Conservation (phyloP, 2,888 invertebrate genomes). For the Eilema caniola region DNA sequence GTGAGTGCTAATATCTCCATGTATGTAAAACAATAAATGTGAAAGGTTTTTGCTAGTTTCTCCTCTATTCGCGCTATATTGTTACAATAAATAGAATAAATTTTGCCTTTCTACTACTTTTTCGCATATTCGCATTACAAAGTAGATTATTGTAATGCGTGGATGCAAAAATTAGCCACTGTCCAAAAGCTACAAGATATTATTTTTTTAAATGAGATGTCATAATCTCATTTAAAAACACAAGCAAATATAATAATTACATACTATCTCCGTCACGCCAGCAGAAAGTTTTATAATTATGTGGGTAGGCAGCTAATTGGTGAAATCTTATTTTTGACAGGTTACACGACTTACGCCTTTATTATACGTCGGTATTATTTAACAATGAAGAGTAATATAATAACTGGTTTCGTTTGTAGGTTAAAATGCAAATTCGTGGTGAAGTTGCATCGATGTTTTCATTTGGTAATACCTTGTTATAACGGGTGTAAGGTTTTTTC, state of each 20-base stretch:
- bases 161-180: no score
- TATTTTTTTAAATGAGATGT: not conserved
- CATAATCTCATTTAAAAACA: constrained; percentile 4
- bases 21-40: not conserved
- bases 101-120: no score
- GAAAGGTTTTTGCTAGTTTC: not conserved
- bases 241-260: constrained; percentile 8
- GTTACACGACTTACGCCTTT: constrained; percentile 2
- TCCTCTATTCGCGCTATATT: not conserved
- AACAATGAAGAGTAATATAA: not conserved
- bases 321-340: constrained; percentile 12
- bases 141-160: no score
- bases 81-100: not conserved
- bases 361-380: not conserved
- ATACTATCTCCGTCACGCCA: constrained; percentile 8
- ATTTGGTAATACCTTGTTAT: no score
- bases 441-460: no score
- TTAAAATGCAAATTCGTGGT: constrained; percentile 3
- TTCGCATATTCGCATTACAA: no score
- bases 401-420: constrained; percentile 22
- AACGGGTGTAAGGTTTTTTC: no score
- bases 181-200: not conserved
- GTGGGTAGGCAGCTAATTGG: constrained; percentile 1
- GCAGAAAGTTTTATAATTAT: not conserved
- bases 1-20: not conserved